Percentiles rank a stretch among this genome's conserved stretches.
Conservation (phyloP, 2,888 invertebrate genomes). For the Nematopogon swammerdamellus region DNA sequence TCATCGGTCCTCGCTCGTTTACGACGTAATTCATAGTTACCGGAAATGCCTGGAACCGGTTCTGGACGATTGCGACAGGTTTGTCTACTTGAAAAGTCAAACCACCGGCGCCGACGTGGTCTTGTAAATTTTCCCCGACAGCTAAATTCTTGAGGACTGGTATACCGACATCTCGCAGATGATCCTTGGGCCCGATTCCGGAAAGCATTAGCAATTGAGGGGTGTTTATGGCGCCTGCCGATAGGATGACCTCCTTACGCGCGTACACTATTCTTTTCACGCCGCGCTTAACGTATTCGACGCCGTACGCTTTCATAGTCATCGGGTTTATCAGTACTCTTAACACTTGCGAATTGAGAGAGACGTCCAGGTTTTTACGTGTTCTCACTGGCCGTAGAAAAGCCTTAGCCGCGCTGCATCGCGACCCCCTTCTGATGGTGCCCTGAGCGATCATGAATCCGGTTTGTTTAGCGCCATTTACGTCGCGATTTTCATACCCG, state of each 20-base stretch:
- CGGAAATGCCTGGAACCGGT: slow-evolving; percentile 71
- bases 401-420: slow-evolving; percentile 87
- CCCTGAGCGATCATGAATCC: slow-evolving; percentile 83
- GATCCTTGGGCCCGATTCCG: slow-evolving; percentile 73
- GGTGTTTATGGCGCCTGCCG: slow-evolving; percentile 88
- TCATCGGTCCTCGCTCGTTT: slow-evolving; percentile 80
- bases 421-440: slow-evolving; percentile 71
- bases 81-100: slow-evolving; percentile 77
- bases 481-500: slow-evolving; percentile 80
- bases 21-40: slow-evolving; percentile 79
- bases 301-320: slow-evolving; percentile 73
- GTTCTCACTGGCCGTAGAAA: slow-evolving; percentile 75
- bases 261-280: slow-evolving; percentile 67
- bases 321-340: slow-evolving; percentile 70
- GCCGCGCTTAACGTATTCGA: slow-evolving; percentile 76
- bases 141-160: slow-evolving; percentile 70
- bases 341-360: slow-evolving; percentile 76
- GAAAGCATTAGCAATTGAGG: slow-evolving; percentile 92
- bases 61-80: slow-evolving; percentile 79
- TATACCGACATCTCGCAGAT: slow-evolving; percentile 67
- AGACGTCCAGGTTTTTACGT: slow-evolving; percentile 75
- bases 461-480: slow-evolving; percentile 76
- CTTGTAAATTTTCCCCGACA: slow-evolving; percentile 81
- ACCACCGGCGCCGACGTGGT: slow-evolving; percentile 85
- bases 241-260: slow-evolving; percentile 78